Base-by-base conservation (phyloP, 2,888 invertebrate species). In the Agapostemon virescens region DNA sequence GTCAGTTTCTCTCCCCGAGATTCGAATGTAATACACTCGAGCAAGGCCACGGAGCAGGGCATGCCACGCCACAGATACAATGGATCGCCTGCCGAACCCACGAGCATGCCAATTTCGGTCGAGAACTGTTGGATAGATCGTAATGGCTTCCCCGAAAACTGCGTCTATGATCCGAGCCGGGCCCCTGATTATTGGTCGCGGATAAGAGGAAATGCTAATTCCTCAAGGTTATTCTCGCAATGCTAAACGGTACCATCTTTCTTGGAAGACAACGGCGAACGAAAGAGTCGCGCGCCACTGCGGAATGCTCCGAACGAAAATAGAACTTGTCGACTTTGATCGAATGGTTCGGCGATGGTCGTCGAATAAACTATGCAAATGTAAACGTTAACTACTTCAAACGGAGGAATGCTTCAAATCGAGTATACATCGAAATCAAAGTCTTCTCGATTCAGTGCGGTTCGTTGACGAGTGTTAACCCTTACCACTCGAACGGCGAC, bases 1-100 rank as follows among this genome's bases (percentile, higher is more conserved):
- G 42, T 64, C 58, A 67, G 77, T 64, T 69, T 64, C 68, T 66
- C 74, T 68, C 75, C 61, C 70, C 67, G 40, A 45, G 68, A 72
- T 77, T 83, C 73, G 86, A 84, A 84, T 79, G 84, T 85, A 85
- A 87, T 83, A 88, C 82, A 87, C 86, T 77, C 85, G 80, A 79
- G 87, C 87, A 85, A 87, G 87, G 86, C 86, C 86, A 85, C 82
- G 72, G 71, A 55, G 66, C 49, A 61, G 58, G 33, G 74, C 76
- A 74, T 67, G 76, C 81, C 79, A 64, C 74, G 74, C 82, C 79
- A 73, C 79, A 86, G 88, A 88, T 87, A 88, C 86, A 85, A 88
- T 88, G 88, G 85, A 86, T 84, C 84, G 86, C 78, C 81, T 77
- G 5, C 82, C 72, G 80, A 74, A 85, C 81, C 86, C 81, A 79